Evolutionary conservation across 1,140 invertebrate genomes (phyloP), one percentile per base, ranked within the genome.

Genomic region (Drosophila miranda): DNA sequence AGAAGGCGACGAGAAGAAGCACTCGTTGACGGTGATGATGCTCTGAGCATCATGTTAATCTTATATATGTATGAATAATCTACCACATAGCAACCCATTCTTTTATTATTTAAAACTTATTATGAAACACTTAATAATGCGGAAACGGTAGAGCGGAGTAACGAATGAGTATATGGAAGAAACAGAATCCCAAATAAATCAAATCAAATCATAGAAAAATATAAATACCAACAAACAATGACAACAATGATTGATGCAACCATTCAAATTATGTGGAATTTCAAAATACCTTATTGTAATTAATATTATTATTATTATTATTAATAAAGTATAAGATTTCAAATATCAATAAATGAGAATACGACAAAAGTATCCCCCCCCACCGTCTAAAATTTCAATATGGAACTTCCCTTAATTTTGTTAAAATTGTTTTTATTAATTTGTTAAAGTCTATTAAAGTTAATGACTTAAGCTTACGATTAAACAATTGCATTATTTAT

Each of bases 401-500:
- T 44, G 19, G 19, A 46, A 55, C 46, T 38, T 21, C 5, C 8
- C 21, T 52, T 16, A 13, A 53, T 78, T 14, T 51, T 21, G 55
- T 63, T 44, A 68, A 44, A 46, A 50, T 63, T 66, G 11, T 54
- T 34, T 59, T 59, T 73, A 78, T 63, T 66, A 78, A 78, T 75
- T 81, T 78, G 57, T 78, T 84, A 70, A 73, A 54, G 52, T 67
- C 78, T 86, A 87, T 75, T 87, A 87, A 72, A 87, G 48, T 72
- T 87, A 87, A 87, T 87, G 82, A 87, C 82, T 87, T 87, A 87
- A 59, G 23, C 80, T 76, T 79, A 79, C 50, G 66, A 75, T 79
- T 84, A 84, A 49, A 77, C n/a, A 64, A 75, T 68, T 74, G 48
- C 50, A 78, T 62, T 45, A 52, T 48, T 70, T 61, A 56, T 21